phyloP scores from a whole-genome alignment of 2,888 invertebrate genomes.

The Epiblema foenella region DNA sequence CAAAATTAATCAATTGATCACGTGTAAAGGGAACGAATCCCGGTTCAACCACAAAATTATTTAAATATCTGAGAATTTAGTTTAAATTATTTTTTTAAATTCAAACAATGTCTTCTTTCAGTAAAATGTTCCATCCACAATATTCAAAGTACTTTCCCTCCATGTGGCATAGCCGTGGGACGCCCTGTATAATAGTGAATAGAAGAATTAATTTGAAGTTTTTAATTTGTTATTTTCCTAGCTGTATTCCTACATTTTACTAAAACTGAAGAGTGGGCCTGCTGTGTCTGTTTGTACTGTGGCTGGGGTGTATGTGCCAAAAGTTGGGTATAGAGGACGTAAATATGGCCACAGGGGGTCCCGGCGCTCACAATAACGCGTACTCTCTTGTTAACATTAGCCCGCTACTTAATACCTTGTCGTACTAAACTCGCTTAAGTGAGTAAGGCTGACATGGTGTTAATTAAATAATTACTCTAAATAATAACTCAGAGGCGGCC shows the following conservation, averaged over 20 bases:
- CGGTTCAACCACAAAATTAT: no score
- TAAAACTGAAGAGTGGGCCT: neutral
- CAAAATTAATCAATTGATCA: no score
- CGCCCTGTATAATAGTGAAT: no score
- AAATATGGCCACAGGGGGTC: conserved; percentile 80
- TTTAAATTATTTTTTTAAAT: no score
- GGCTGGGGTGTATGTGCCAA: conserved; percentile 74
- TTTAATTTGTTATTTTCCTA: neutral
- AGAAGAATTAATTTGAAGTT: no score
- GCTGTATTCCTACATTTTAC: neutral
- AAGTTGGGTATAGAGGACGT: conserved; percentile 77
- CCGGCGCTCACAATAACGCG: conserved; percentile 73
- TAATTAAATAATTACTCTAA: conserved; percentile 85
- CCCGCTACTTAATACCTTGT: conserved; percentile 81
- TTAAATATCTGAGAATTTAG: no score
- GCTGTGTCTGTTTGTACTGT: neutral
- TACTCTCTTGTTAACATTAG: conserved; percentile 83
- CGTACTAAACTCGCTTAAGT: conserved; percentile 81
- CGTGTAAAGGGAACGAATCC: no score
- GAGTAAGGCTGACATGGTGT: conserved; percentile 81
- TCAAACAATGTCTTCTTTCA: no score
- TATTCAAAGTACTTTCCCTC: no score
- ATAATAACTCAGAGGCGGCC: conserved; percentile 73
- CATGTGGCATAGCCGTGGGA: no score
- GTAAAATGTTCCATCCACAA: no score